Percentiles rank a stretch among this genome's conserved stretches.
Conservation (phyloP, 2,888 invertebrate genomes). For the Pocota personata region DNA sequence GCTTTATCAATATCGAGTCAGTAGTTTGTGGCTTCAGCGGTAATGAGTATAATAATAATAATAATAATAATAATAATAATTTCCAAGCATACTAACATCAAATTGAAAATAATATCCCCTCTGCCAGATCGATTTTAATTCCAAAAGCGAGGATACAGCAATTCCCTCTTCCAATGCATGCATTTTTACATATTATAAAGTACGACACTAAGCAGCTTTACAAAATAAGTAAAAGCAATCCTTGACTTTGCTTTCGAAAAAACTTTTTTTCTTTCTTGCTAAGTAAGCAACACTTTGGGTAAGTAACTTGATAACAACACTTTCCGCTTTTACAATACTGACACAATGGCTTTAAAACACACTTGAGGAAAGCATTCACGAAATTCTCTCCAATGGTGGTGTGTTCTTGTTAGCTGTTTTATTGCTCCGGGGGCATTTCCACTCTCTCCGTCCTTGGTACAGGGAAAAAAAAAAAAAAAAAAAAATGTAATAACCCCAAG, state of each 20-base stretch:
- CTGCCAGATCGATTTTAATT: background rate
- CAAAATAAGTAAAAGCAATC: background rate
- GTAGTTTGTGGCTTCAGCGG: too few species aligned
- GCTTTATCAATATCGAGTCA: too few species aligned
- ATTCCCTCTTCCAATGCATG: background rate
- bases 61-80: too few species aligned
- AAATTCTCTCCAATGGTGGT: background rate
- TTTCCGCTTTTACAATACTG: constrained; percentile 5
- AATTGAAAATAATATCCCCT: too few species aligned
- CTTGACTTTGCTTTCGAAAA: background rate
- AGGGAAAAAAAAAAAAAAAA: background rate
- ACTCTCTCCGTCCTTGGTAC: background rate
- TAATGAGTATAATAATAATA: too few species aligned
- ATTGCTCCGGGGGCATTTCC: constrained; percentile 3
- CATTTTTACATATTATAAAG: background rate
- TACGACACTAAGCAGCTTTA: background rate
- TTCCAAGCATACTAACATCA: too few species aligned
- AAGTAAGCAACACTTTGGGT: background rate
- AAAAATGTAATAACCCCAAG: constrained; percentile 9
- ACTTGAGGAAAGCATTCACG: constrained; percentile 8
- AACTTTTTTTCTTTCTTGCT: background rate
- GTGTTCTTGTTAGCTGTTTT: constrained; percentile 18
- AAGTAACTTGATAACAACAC: constrained; percentile 28
- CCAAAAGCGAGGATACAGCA: background rate
- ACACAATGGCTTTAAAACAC: constrained; percentile 29